Percentiles rank a stretch among this genome's conserved stretches.
Evolutionary conservation across 2,113 vertebrate species (phyloP).

Genomic region (Clarias gariepinus): DNA sequence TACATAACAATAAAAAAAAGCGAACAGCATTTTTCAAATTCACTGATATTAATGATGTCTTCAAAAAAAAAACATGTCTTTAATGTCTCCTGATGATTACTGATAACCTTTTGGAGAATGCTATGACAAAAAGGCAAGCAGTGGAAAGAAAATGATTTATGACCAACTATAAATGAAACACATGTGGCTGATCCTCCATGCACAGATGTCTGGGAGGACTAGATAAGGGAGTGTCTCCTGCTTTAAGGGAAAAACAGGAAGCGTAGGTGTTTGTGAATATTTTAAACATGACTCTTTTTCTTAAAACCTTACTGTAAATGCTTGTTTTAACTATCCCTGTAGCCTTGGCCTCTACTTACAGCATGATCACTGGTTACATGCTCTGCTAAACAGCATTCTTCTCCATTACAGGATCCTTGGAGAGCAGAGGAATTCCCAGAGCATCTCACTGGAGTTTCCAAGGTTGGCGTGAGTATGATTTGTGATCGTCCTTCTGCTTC

Average conservation of each 20-base stretch:
- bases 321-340: constrained; percentile 25
- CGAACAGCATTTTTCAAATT: neutral
- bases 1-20: neutral
- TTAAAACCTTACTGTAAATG: neutral
- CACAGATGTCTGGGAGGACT: constrained; percentile 4
- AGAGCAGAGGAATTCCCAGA: constrained; percentile 51
- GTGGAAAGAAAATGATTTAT: constrained; percentile 1
- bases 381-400: constrained; percentile 18
- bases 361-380: constrained; percentile 47
- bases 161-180: constrained; percentile 14
- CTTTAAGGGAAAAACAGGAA: neutral
- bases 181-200: neutral
- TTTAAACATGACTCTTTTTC: constrained; percentile 34
- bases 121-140: neutral
- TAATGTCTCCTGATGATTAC: neutral
- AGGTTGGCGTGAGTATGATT: neutral
- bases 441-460: constrained; percentile 45
- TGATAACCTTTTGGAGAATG: constrained; percentile 9
- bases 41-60: neutral
- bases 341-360: constrained; percentile 44
- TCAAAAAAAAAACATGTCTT: neutral
- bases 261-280: constrained; percentile 25
- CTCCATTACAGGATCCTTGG: constrained; percentile 50
- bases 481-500: constrained; percentile 4
- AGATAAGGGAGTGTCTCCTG: constrained; percentile 9